phyloP scores from a whole-genome alignment of 2,888 invertebrate genomes.

The Ecliptopera silaceata region DNA sequence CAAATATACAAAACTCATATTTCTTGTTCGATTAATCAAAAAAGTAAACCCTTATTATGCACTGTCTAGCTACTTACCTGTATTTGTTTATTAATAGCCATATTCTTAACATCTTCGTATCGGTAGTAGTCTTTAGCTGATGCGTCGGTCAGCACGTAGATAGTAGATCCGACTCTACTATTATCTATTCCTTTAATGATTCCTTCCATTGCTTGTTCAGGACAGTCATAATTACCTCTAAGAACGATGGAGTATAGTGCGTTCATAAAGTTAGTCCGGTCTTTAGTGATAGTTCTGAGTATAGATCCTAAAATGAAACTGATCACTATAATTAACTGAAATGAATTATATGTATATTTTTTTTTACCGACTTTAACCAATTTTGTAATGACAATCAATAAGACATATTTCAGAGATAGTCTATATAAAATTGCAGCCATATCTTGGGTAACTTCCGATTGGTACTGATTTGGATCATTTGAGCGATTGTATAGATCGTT shows the following conservation, averaged over 20 bases:
- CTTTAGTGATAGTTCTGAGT: slow-evolving; percentile 43
- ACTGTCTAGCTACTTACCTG: slow-evolving; percentile 45
- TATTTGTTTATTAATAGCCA: slow-evolving; percentile 50
- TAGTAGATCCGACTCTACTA: slow-evolving; percentile 53
- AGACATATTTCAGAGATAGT: too few species aligned
- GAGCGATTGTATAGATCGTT: too few species aligned
- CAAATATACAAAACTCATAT: neutral
- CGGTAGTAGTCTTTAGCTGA: slow-evolving; percentile 49
- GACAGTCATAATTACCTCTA: slow-evolving; percentile 52
- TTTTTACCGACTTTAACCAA: neutral
- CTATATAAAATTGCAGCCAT: too few species aligned
- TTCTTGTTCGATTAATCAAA: neutral
- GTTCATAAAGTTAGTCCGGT: slow-evolving; percentile 45
- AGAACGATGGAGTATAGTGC: slow-evolving; percentile 41
- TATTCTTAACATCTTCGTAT: slow-evolving; percentile 46
- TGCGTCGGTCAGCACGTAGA: slow-evolving; percentile 71
- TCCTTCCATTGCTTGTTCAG: slow-evolving; percentile 59
- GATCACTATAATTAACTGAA: too few species aligned
- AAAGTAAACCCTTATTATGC: neutral
- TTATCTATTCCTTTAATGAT: slow-evolving; percentile 51
- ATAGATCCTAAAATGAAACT: slow-evolving; percentile 38
- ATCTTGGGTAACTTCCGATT: too few species aligned
- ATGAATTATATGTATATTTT: neutral
- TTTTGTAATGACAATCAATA: neutral
- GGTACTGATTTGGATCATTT: too few species aligned